Base-by-base conservation (phyloP, 2,797 vertebrate genomes). In the Chaenodraco wilsoni region DNA sequence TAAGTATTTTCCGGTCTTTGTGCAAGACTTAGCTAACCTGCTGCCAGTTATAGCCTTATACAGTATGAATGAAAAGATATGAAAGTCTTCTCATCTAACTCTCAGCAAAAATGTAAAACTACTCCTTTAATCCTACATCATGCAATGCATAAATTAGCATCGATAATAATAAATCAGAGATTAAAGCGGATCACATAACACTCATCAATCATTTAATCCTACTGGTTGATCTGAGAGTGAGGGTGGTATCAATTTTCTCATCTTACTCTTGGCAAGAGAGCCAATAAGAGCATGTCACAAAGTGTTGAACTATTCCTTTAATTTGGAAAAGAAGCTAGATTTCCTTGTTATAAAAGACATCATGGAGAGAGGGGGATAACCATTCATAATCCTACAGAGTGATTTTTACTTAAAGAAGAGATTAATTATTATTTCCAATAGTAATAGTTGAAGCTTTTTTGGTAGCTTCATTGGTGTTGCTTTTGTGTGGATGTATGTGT, bases 361-460 rank as follows among this genome's bases (percentile, higher is more conserved):
- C 31, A 48, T 15, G 43, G 8, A 48, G 19, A 61, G 67, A 73
- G 44, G 48, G 40, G 2, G 15, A 72, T 69, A 40, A 61, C 51
- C 9, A 41, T 57, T 52, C 23, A 46, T 72, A 78, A 61, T 62
- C 49, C 70, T 71, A 51, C 33, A 69, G 69, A 77, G 7, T 64
- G 19, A 79, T 52, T 70, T 69, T 76, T 48, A 63, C 2, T 37
- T 59, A 33, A 54, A 68, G 45, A 71, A 62, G 12, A 72, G 12
- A 74, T 62, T 19, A 46, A 76, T 52, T 11, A 58, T 56, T 0
- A n/a, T 52, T 65, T 69, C 10, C 75, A 57, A 23, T 67, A 1
- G 5, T 2, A 72, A 74, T 48, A 19, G 59, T 76, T 85, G 72
- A 15, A 45, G 41, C 19, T 64, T 67, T 52, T 80, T 78, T 68